Evolutionary conservation across 2,888 invertebrate species (phyloP).

Genomic region (Drosophila nr. perissopoda): DNA sequence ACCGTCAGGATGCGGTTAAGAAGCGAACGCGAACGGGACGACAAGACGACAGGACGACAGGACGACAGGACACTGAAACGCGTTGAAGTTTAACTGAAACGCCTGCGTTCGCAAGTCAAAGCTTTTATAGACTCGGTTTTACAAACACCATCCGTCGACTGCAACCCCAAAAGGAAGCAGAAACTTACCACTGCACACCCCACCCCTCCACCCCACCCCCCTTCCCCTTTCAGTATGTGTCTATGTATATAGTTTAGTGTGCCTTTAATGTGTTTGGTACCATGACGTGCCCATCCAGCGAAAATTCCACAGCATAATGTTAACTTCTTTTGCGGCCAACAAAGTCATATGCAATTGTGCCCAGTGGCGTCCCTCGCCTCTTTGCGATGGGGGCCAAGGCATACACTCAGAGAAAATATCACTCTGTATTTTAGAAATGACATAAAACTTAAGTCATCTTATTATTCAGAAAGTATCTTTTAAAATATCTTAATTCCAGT

Average conservation of each 20-base stretch:
- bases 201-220: accelerated
- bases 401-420: background rate
- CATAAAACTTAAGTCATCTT: background rate
- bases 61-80: constrained; percentile 61
- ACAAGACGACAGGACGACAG: constrained; percentile 31
- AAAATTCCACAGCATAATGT: constrained; percentile 81
- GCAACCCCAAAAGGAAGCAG: constrained; percentile 12
- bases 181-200: constrained; percentile 8
- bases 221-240: background rate
- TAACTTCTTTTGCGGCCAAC: constrained; percentile 46
- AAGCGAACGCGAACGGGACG: constrained; percentile 24
- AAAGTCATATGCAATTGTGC: constrained; percentile 50
- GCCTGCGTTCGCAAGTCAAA: constrained; percentile 44
- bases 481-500: background rate
- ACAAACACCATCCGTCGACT: constrained; percentile 29
- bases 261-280: constrained; percentile 84
- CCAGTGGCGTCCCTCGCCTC: constrained; percentile 31
- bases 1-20: constrained; percentile 37
- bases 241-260: constrained; percentile 66
- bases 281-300: constrained; percentile 77
- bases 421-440: too few species aligned
- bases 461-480: background rate
- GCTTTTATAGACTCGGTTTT: constrained; percentile 83
- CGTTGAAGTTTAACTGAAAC: constrained; percentile 73
- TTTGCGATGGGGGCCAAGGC: constrained; percentile 1